phyloP scores from a whole-genome alignment of 2,797 vertebrate species.

The Peromyscus eremicus region DNA sequence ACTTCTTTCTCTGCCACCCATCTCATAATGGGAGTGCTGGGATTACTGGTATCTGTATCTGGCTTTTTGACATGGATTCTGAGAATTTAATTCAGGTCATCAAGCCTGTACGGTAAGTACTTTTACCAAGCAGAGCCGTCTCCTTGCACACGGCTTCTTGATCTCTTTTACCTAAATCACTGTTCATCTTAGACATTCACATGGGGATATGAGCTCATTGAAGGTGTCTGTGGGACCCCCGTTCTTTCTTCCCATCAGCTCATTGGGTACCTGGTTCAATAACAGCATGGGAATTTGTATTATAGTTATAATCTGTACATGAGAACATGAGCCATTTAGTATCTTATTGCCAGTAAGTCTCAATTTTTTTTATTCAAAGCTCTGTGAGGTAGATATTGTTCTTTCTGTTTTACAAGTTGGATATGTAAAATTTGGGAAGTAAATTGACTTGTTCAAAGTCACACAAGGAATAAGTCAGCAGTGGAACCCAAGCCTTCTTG shows the following conservation, averaged over 20 bases:
- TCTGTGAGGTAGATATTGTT: not conserved
- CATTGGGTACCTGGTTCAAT: not conserved
- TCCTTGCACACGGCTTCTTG: not conserved
- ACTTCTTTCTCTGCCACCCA: not conserved
- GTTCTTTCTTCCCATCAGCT: not conserved
- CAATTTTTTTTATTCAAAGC: not conserved
- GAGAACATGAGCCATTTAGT: not conserved
- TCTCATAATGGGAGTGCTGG: not conserved
- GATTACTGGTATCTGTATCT: not conserved
- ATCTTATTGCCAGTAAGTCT: not conserved
- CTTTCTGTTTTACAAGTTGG: constrained; percentile 13
- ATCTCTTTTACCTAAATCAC: not conserved
- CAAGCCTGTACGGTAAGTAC: not conserved
- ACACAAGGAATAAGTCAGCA: not conserved
- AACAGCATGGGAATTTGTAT: not conserved
- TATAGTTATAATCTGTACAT: not conserved
- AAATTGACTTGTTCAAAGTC: constrained; percentile 31
- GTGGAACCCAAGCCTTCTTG: not conserved
- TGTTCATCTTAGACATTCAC: not conserved
- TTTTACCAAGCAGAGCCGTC: not conserved
- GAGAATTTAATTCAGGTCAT: not conserved
- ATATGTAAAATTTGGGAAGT: constrained; percentile 16
- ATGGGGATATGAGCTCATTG: not conserved
- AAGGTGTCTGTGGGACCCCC: not conserved
- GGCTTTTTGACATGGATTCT: not conserved